Evolutionary conservation across 2,797 vertebrate species (phyloP), one percentile per base, ranked within the genome.

Genomic region (Centroberyx gerrardi): DNA sequence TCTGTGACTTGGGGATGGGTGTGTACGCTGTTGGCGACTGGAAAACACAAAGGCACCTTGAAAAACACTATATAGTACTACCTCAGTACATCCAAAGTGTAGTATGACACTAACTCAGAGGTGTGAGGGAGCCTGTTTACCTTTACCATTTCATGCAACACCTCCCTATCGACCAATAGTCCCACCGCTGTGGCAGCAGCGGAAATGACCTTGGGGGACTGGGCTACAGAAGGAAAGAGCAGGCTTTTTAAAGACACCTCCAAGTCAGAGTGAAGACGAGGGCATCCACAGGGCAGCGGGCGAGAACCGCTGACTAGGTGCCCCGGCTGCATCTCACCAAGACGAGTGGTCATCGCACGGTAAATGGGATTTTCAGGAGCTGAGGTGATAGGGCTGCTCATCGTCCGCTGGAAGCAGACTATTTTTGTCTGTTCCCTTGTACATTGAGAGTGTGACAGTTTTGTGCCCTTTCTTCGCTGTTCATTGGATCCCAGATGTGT

Each of bases 201-300:
- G 59, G 36, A 69, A 87, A 80, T 71, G 12, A 74, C 82, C 82
- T 85, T 15, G 8, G 60, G 74, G 77, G 71, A 71, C 31, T 5
- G 46, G 63, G 67, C 76, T 81, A 77, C 81, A 68, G 81, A 73
- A 70, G 75, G 31, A 82, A 66, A 83, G 74, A 8, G 68, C 72
- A 36, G 33, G 82, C 71, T 85, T 72, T 89, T 88, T 87, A 81
- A 86, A 87, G 76, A 74, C 51, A 82, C 73, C 83, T 84, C 82
- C 78, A 77, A 81, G 80, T 77, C 74, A 60, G 71, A 73, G 62
- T 78, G 70, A 90, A 70, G 68, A 73, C 2, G 70, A 83, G 89
- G 90, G 76, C 84, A 86, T 78, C 76, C 82, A 78, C 78, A 69
- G 77, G 82, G 53, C 69, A 87, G 74, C 40, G 67, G 84, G 62